Base-by-base conservation (phyloP, 2,113 vertebrate species). In the Platichthys flesus region DNA sequence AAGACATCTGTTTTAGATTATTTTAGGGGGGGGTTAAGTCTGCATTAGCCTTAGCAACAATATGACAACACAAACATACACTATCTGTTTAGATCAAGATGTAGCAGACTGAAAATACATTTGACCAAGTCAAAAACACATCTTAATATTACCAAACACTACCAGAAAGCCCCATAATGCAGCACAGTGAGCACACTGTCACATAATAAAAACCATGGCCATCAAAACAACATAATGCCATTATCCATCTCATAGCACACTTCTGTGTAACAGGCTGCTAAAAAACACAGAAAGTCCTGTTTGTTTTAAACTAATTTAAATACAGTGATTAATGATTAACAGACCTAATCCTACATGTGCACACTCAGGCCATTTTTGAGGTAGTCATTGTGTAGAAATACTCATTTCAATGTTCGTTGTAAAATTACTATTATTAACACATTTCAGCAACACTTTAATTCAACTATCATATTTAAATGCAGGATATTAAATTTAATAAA, bases 131-230 rank as follows among this genome's bases (percentile, higher is more conserved):
- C 14, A 58, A 26, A 28, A 58, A 47, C 3, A 47, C 12, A 47
- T 5, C 12, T 14, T 3, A 47, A 16, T 47, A 47, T 9, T 9
- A 47, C 9, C 6, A 61, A 42, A 57, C 18, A 55, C 35, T 18
- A 57, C 5, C 16, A 63, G 1, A 52, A 23, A 40, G 37, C 37
- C 18, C 7, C 5, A 21, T 35, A 42, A 16, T 70, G 10, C 35
- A 37, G 35, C 8, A 37, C 35, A 37, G 35, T 37, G 35, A 37
- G 35, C 35, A 37, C 35, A 37, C 35, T 37, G 35, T 51, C 31
- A 56, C 6, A 66, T 61, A 28, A 61, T 42, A 52, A 57, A 71
- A 67, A 68, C 60, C 26, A 45, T 4, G n/a, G 8, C 24, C 16
- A 47, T 57, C 20, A 20, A 24, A 60, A 60, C 7, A n/a, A 28